Evolutionary conservation across 2,113 vertebrate genomes (phyloP), one percentile per base, ranked within the genome.

Genomic region (Sula dactylatra): DNA sequence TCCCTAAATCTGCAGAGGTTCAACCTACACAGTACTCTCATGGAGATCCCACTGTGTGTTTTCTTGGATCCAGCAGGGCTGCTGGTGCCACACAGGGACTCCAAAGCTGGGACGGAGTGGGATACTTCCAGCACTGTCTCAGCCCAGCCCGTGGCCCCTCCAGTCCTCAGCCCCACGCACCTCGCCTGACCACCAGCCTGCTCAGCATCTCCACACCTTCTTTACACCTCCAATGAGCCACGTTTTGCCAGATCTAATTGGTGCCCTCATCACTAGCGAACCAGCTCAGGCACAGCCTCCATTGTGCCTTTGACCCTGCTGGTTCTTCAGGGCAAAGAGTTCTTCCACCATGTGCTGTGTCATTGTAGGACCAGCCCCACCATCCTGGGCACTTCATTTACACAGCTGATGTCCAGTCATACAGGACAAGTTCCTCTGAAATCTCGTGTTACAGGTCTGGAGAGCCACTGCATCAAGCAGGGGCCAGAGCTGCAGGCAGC

Each of bases 371-470:
- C 20, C 55, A 81, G 36, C 27, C 64, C 50, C 34, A 52, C n/a
- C 24, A 4, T 10, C 5, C 58, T 8, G 38, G 22, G 40, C 6
- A 11, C 47, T 65, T 52, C 0, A 2, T 26, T 36, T 19, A 62
- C 13, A 26, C 10, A 13, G 22, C 49, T 29, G 34, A 34, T 24
- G 34, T 13, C 54, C 38, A 20, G 26, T 4, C 21, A 11, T 4
- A 20, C 14, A 27, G 72, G 40, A 18, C 50, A 61, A n/a, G 73
- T 21, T 74, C 54, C 47, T 31, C 29, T 2, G 3, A 1, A 42
- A 4, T 3, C 21, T n/a, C 10, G 1, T 0, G 1, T 36, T 40
- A n/a, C 24, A 15, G 26, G 9, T 24, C 66, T 38, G 17, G 40
- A 44, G 22, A 65, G 76, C n/a, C 71, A 12, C 24, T 27, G 21